phyloP scores from a whole-genome alignment of 2,888 invertebrate genomes.

The Silvanus unidentatus region DNA sequence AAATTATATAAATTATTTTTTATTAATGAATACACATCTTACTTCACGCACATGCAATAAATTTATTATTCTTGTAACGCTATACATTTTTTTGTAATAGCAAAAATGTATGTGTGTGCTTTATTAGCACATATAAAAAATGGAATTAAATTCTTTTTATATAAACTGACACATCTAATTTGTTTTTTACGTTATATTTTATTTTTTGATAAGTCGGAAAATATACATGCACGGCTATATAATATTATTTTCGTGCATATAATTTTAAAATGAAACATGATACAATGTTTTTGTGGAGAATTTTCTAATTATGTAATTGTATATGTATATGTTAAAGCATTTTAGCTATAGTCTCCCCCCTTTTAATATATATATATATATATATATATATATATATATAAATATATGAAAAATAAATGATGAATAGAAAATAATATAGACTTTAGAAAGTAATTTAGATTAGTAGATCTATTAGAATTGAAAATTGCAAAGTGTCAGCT shows the following conservation, averaged over 20 bases:
- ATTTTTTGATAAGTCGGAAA: neutral
- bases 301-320: no score
- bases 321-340: no score
- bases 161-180: conserved; percentile 2
- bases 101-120: neutral
- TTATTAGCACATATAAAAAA: neutral
- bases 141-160: neutral
- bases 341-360: no score
- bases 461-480: conserved; percentile 5
- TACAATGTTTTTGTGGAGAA: no score
- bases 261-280: neutral
- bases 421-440: neutral
- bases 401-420: neutral
- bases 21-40: no score
- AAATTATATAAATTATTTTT: no score
- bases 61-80: no score
- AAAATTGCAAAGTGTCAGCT: conserved; percentile 6
- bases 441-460: conserved; percentile 3
- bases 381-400: no score
- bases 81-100: conserved; percentile 1
- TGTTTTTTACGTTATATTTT: neutral
- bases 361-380: no score
- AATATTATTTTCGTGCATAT: conserved; percentile 2
- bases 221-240: conserved; percentile 3
- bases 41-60: no score